These are phyloP conservation scores for Metopia argyrocephala DNA, from an alignment of 2,888 invertebrate species.

Conservation along the genomic window DNA sequence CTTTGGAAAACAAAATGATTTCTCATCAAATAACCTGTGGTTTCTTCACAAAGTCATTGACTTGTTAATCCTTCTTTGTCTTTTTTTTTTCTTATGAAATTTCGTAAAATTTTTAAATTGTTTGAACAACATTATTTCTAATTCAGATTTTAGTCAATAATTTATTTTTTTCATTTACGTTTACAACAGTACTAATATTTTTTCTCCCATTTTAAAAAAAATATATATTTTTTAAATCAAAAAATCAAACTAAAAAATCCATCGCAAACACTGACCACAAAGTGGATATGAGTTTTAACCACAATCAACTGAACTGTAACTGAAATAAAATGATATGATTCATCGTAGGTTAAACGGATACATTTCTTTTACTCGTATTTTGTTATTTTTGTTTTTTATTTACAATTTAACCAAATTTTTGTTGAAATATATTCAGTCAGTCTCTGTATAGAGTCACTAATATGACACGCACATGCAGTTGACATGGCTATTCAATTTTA, in stretches of 20 bases:
- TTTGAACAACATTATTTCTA: too few species aligned
- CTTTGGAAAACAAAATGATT: too few species aligned
- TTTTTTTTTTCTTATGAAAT: too few species aligned
- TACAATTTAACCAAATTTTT: not conserved
- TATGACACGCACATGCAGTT: not conserved
- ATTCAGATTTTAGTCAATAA: too few species aligned
- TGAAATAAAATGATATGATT: not conserved
- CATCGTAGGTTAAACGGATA: not conserved
- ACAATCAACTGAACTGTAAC: conserved; percentile 24
- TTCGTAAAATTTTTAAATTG: too few species aligned
- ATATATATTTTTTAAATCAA: not conserved
- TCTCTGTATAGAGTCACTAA: not conserved
- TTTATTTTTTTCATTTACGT: too few species aligned
- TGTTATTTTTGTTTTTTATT: too few species aligned
- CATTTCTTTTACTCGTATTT: not conserved
- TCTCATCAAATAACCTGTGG: too few species aligned
- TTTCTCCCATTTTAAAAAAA: not conserved
- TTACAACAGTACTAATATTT: too few species aligned
- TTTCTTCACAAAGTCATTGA: too few species aligned
- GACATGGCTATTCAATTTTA: not conserved
- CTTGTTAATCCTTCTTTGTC: too few species aligned
- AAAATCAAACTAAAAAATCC: not conserved
- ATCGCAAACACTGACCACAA: not conserved
- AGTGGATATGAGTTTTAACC: conserved; percentile 29
- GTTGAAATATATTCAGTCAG: not conserved